Base-by-base conservation (phyloP, 1,140 invertebrate species). In the Caerostris darwini region DNA sequence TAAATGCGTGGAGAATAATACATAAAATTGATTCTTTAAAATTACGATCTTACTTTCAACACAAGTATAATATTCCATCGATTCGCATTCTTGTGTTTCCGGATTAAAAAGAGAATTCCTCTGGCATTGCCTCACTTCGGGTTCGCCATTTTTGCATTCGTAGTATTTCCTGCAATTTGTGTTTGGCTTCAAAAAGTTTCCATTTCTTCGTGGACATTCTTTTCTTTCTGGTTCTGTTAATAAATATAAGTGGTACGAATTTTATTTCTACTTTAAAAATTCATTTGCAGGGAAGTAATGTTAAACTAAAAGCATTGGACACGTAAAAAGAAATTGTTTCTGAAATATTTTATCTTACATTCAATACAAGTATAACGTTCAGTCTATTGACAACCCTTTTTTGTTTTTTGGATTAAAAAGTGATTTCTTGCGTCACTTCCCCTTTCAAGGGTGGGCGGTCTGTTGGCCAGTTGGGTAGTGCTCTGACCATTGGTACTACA, bases 91-190 rank as follows among this genome's bases (percentile, higher is more conserved):
- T 67, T 50, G 53, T 17, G 7, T 53, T 12, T 7, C 5, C 3
- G 53, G 61, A 19, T 94, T 7, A 57, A 94, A 94, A 1, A 90
- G 34, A 14, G 34, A 5, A 10, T 59, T 86, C 19, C 19, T 2
- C 5, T 67, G 8, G 4, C 93, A 94, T 12, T 17, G 82, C 10
- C 57, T 94, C 56, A 67, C 86, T 0, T n/a, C 82, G 10, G 93
- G 69, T 57, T 61, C 7, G n/a, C 58, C 71, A 64, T 89, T 89
- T 19, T 58, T 64, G 59, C 93, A 94, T 6, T 67, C 12, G 19
- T 88, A 94, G 56, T 82, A 94, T 6, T n/a, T 34, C 50, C 64
- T 71, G 87, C 93, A 94, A 17, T 67, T 57, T 6, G 69, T 89
- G 12, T 58, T 61, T 2, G 61, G 71, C 54, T 94, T 83, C 58